Base-by-base conservation (phyloP, 2,113 vertebrate genomes). In the Columbina picui region DNA sequence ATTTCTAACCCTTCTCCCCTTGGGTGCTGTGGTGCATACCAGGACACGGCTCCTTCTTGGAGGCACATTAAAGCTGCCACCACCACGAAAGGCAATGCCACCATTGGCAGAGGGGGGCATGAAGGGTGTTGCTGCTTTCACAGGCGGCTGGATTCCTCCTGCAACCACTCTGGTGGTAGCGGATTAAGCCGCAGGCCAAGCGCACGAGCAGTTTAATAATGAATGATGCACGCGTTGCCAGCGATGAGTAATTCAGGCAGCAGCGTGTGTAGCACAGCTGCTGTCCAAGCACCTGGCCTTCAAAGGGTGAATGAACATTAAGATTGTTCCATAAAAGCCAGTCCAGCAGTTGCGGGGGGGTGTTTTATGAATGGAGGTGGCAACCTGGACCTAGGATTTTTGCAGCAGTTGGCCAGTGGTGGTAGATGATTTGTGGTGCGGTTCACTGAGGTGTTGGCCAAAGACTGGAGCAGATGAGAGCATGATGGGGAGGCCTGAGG, bases 211-310 rank as follows among this genome's bases (percentile, higher is more conserved):
- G 77, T 86, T 82, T 84, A 34, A 69, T 96, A 86, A 94, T 75
- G 71, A 90, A 59, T 45, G 80, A 89, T 86, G 60, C 27, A 4
- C 27, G 14, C 2, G 0, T 26, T 57, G 52, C 63, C 75, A 60
- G 76, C 2, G 27, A 61, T 34, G 89, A 89, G 92, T 88, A 63
- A 89, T 67, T 94, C 91, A 75, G 6, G 19, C 82, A 67, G 79
- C 87, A 80, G 92, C 2, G 76, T 93, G 88, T 56, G 80, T 27
- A 61, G 76, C 92, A 83, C 67, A 83, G 94, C 90, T 93, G 90
- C 96, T 96, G 90, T 61, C 60, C 67, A 70, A 96, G 86, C 92
- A 80, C 93, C 93, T 91, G 70, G 91, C 94, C 91, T 86, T 96
- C 79, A 71, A 93, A 90, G 94, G 94, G 82, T 95, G 89, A 96